Base-by-base conservation (phyloP, 2,888 invertebrate genomes). In the Sesamia inferens region DNA sequence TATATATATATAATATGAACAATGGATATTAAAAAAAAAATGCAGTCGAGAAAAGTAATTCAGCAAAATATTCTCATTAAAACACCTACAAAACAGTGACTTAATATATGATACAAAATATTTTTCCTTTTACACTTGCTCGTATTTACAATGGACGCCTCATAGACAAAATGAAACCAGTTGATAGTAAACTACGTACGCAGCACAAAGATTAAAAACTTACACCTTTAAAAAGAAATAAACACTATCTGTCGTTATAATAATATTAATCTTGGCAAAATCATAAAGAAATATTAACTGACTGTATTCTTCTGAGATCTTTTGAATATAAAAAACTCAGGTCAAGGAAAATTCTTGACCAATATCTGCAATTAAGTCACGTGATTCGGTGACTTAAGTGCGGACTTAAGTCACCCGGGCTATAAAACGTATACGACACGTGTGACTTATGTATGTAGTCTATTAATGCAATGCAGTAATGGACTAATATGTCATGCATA, bases 81-180 rank as follows among this genome's bases (percentile, higher is more conserved):
- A 51, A 51, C 51, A 51, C 90, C 86, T 89, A 78, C 90, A 94
- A 93, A 94, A 93, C 92, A 94, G 91, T 92, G 93, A 93, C 89
- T 87, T 67, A 68, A 62, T 65, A 75, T 79, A 73, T 69, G 22
- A 69, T 73, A 13, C 48, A 67, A 74, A 76, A 75, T 78, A 24
- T 79, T 85, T 85, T 90, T 94, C 93, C 91, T 93, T 92, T 93
- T 85, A 95, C 96, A 96, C 95, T 96, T 96, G 96, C 94, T 95
- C 92, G 93, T 95, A 96, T 95, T 95, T 95, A 96, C 95, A 96
- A 94, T 90, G 89, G 85, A 91, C 88, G 85, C 87, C 84, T 85
- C 85, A 86, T 83, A 88, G 82, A 89, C 85, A 88, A 87, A 86
- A 88, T 87, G 89, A 86, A 86, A 88, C 87, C 88, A 87, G 79